Percentiles rank a stretch among this genome's conserved stretches.
These are phyloP conservation scores for Acronicta aceris DNA, from an alignment of 2,888 invertebrate genomes.

Conservation along the genomic window DNA sequence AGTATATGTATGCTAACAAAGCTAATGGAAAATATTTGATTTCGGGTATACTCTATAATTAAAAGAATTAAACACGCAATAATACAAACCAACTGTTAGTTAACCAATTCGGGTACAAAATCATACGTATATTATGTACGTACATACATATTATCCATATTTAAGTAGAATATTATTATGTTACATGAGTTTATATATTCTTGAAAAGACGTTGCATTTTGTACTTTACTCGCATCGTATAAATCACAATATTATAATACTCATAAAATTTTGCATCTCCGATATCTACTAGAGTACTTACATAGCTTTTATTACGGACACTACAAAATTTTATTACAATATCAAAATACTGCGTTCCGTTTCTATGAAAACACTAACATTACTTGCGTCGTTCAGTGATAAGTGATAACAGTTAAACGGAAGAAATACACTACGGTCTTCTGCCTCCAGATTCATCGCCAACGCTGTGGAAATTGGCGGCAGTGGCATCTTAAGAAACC, in stretches of 20 bases:
- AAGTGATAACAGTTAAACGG: slow-evolving; percentile 20
- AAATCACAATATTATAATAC: slow-evolving; percentile 13
- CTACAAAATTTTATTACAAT: slow-evolving; percentile 53
- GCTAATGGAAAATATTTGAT: no score
- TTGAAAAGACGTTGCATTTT: background rate
- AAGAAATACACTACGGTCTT: slow-evolving; percentile 63
- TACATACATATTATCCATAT: no score
- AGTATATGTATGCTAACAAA: no score
- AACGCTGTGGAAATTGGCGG: slow-evolving; percentile 81
- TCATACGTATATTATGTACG: no score
- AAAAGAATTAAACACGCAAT: no score
- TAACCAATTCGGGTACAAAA: no score
- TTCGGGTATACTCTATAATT: no score
- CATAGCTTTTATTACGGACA: slow-evolving; percentile 36
- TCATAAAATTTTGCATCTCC: slow-evolving; percentile 47
- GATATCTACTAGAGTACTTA: slow-evolving; percentile 7
- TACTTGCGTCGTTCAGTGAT: slow-evolving; percentile 30
- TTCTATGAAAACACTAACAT: slow-evolving; percentile 37
- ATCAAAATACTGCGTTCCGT: slow-evolving; percentile 45
- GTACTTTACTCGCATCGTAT: slow-evolving; percentile 9
- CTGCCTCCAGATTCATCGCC: slow-evolving; percentile 81
- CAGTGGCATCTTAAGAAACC: slow-evolving; percentile 81
- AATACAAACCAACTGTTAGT: no score
- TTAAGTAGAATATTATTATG: no score
- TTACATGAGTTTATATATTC: no score